A percentile compares a stretch with the other conserved stretches of the same genome.
phyloP scores from a whole-genome alignment of 2,888 invertebrate species.

The Ferrisia virgata region DNA sequence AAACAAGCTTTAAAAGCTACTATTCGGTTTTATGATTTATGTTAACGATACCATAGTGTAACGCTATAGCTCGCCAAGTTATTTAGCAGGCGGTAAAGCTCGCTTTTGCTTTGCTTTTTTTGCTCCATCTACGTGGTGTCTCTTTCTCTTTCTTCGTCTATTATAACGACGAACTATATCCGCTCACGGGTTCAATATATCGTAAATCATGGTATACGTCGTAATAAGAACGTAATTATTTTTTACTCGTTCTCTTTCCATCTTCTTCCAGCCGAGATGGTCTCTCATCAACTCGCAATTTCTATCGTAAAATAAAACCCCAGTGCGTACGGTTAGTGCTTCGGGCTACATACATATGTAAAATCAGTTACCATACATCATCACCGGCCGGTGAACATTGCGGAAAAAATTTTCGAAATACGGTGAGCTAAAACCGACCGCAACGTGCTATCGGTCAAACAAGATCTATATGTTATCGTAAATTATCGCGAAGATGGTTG shows the following conservation, averaged over 20 bases:
- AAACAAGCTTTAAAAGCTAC: slow-evolving; percentile 29
- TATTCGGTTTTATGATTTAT: slow-evolving; percentile 31
- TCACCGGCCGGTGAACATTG: no score
- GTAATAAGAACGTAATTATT: slow-evolving; percentile 33
- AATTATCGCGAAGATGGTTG: no score
- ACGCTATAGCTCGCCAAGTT: neutral
- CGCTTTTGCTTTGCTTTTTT: neutral
- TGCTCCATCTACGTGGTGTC: neutral
- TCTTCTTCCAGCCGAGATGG: neutral
- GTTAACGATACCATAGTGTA: slow-evolving; percentile 27
- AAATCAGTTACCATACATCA: no score
- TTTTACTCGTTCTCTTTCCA: neutral
- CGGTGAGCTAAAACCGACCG: no score
- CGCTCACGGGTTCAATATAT: slow-evolving; percentile 17
- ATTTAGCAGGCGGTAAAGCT: slow-evolving; percentile 27
- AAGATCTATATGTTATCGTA: no score
- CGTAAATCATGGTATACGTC: slow-evolving; percentile 17
- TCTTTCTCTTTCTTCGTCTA: neutral
- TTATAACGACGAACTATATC: neutral
- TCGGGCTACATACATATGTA: no score
- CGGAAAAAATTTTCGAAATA: no score
- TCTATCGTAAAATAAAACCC: no score
- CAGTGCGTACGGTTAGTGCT: no score
- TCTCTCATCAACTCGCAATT: neutral
- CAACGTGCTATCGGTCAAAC: no score